Evolutionary conservation across 1,140 invertebrate species (phyloP), one percentile per base, ranked within the genome.

Genomic region (Micrasema minimum): DNA sequence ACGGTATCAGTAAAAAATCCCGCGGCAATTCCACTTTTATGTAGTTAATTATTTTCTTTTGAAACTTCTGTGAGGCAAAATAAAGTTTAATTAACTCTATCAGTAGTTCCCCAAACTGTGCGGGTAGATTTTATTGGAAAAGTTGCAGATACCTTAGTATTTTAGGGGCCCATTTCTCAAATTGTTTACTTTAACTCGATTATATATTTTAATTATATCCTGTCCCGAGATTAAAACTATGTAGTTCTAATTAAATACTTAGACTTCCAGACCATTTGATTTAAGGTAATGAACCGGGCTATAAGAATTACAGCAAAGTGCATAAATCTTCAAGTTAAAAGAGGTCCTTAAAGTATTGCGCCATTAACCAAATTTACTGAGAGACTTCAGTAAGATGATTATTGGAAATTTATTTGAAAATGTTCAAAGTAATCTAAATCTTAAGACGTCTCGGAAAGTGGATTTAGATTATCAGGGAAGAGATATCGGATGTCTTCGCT

Each of bases 201-300:
- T 22, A n/a, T 35, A n/a, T 35, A 59, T 59, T 59, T 59, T 59
- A 59, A 22, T 59, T 59, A 38, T 59, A 23, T 55, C 26, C 26
- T 55, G 22, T 16, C 4, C 16, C 18, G 55, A 41, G 37, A 59
- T 38, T 43, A 59, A 22, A 59, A 59, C 55, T 59, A 38, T 18
- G 35, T 18, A 37, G 20, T 11, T 5, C 35, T 38, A 37, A 38
- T 59, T 31, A 31, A 31, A 31, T 6, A n/a, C 5, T 6, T 6
- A 45, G 41, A 11, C 11, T n/a, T 12, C 41, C 41, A 45, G 11
- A n/a, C 41, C 41, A 16, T 16, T 45, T 45, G 41, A 45, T 45
- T 45, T 45, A 45, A 45, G 41, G 41, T 45, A n/a, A 45, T 45
- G 3, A 45, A 2, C 41, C 11, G 41, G 11, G 11, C 26, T 31